Percentiles rank a stretch among this genome's conserved stretches.
Conservation (phyloP, 30 jellyfish, hydroid and myxozoan genomes). For the Nemopilema nomurai region DNA sequence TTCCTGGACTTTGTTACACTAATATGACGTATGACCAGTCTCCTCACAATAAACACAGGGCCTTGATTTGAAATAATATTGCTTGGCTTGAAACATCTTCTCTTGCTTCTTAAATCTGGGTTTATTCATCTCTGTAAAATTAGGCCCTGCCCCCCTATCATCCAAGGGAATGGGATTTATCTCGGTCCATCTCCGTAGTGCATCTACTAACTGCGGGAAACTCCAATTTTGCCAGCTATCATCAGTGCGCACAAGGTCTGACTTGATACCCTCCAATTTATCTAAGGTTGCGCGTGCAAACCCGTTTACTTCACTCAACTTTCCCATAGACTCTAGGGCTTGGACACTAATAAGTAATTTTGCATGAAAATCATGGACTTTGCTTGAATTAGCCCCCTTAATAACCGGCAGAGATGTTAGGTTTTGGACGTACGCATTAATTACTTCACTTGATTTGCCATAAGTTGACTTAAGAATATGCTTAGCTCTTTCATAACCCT, state of each 20-base stretch:
- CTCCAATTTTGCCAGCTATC: constrained; percentile 49
- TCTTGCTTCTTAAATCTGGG: not conserved
- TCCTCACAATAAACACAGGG: constrained; percentile 46
- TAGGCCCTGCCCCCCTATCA: constrained; percentile 27
- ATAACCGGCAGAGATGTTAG: constrained; percentile 62
- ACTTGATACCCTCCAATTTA: constrained; percentile 52
- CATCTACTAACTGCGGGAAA: constrained; percentile 39
- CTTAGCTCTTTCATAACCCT: constrained; percentile 84
- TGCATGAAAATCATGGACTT: constrained; percentile 28
- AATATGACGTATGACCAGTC: constrained; percentile 34
- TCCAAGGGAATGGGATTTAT: constrained; percentile 32
- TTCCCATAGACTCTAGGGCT: constrained; percentile 75
- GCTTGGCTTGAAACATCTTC: constrained; percentile 31
- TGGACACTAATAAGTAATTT: constrained; percentile 55
- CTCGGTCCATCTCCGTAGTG: constrained; percentile 56
- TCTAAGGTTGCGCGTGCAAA: constrained; percentile 64
- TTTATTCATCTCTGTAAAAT: not conserved
- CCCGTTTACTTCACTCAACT: constrained; percentile 44
- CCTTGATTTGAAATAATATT: constrained; percentile 23
- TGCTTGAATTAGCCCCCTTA: constrained; percentile 29
- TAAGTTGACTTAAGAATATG: constrained; percentile 51
- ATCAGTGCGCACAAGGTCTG: constrained; percentile 62
- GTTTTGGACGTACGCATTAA: constrained; percentile 68
- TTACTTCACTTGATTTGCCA: constrained; percentile 68
- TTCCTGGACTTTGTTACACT: constrained; percentile 43